Evolutionary conservation across 1,140 invertebrate genomes (phyloP), one percentile per base, ranked within the genome.

Genomic region (Sinonovacula constricta): DNA sequence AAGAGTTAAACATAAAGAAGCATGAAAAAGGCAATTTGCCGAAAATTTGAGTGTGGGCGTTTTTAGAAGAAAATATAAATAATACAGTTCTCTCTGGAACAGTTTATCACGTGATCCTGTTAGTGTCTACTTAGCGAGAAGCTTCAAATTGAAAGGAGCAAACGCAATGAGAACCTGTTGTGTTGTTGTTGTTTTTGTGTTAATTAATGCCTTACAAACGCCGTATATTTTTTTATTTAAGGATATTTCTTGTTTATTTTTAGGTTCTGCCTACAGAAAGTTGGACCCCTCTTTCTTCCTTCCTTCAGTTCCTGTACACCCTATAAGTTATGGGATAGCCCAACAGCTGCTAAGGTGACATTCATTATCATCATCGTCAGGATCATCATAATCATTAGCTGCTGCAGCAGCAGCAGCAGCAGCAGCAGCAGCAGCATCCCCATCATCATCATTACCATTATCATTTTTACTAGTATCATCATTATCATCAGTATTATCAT

Each of bases 241-340:
- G 7, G 15, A 14, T 3, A 34, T 18, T 33, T 34, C 2, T 5
- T 31, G n/a, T 33, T 14, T 45, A 7, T 45, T 30, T 51, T 31
- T 22, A 74, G 71, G 57, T 49, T 34, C 39, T 28, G 71, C 71
- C 0, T 74, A 74, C 28, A 39, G 71, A 10, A 49, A 74, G 26
- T 1, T 74, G 10, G 24, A 36, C 3, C 3, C 1, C 0, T 30
- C 36, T 3, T 56, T 34, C 4, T 66, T 4, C 14, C 5, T 66
- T n/a, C 67, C 67, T 0, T 15, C 12, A 12, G 57, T 69, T 3
- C 67, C 67, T 3, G 31, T 26, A 7, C 67, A 69, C 24, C 67
- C 67, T 36, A 56, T 69, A 3, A 34, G 67, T 15, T 69, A 69
- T 34, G 49, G 51, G 7, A 56, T 57, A 10, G 67, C 67, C 51